Conservation (phyloP, 2,797 vertebrate genomes). For the Phyllotis vaccarum region DNA sequence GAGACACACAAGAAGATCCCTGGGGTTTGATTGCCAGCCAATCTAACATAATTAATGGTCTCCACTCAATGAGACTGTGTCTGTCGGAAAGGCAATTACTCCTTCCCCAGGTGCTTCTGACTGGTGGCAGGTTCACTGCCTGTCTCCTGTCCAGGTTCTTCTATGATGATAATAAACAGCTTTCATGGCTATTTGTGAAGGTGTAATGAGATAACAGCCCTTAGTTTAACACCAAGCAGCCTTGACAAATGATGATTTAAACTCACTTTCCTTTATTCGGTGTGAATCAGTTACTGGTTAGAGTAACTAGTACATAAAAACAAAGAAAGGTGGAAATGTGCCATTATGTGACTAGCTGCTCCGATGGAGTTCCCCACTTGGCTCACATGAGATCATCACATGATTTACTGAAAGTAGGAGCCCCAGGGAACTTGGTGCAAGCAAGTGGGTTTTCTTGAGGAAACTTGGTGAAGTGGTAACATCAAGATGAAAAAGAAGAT, state of each 20-base stretch:
- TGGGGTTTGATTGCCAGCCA: background rate
- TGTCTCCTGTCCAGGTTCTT: background rate
- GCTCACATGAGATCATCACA: background rate
- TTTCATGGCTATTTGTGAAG: background rate
- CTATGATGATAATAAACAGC: conserved; percentile 29
- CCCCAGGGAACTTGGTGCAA: background rate
- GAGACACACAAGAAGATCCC: background rate
- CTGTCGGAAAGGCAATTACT: background rate
- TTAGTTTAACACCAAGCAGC: background rate
- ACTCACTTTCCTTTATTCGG: background rate
- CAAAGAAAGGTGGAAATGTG: background rate
- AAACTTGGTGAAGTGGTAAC: background rate
- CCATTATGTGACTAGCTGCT: background rate
- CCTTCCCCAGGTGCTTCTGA: background rate
- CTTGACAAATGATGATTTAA: conserved; percentile 30
- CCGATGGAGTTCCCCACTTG: background rate
- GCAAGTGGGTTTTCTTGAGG: background rate
- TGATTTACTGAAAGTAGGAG: background rate
- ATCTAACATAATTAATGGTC: background rate
- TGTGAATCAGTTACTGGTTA: conserved; percentile 23
- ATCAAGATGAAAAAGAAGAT: conserved; percentile 20
- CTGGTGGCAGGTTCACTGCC: background rate
- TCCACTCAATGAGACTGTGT: background rate
- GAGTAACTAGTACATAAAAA: conserved; percentile 11
- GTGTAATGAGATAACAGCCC: conserved; percentile 12